Evolutionary conservation across 2,888 invertebrate genomes (phyloP).

Genomic region (Caenorhabditis sp.): DNA sequence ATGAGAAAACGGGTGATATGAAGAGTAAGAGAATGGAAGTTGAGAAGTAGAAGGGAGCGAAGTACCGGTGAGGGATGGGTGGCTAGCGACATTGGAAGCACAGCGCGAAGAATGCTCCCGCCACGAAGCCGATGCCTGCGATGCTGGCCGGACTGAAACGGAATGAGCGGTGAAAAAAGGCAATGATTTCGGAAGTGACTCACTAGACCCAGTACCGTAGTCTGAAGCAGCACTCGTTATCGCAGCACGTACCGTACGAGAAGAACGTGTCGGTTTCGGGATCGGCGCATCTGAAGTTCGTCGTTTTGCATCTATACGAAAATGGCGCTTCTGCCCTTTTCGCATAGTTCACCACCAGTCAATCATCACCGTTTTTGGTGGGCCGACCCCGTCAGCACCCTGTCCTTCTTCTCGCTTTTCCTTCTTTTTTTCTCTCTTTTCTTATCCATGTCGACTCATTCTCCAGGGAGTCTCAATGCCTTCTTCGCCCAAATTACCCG

Average conservation of each 20-base stretch:
- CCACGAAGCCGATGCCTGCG: conserved; percentile 65
- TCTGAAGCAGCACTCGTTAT: conserved; percentile 64
- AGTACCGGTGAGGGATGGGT: neutral
- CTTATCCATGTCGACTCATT: conserved; percentile 4
- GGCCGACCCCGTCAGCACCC: conserved; percentile 21
- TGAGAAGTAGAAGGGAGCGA: conserved; percentile 6
- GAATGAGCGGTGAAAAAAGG: neutral
- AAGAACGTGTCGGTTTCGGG: conserved; percentile 62
- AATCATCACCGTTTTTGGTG: conserved; percentile 31
- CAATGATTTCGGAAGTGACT: conserved; percentile 31
- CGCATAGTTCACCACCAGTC: conserved; percentile 1
- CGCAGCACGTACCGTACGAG: conserved; percentile 66
- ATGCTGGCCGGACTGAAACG: conserved; percentile 66
- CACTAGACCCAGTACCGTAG: conserved; percentile 68
- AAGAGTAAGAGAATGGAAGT: conserved; percentile 16
- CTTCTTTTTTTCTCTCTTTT: neutral
- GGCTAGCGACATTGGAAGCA: conserved; percentile 68
- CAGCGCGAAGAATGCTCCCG: conserved; percentile 70
- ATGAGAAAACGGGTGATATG: conserved; percentile 20
- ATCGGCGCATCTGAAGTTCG: conserved; percentile 64
- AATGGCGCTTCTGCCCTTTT: neutral
- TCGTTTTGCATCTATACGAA: no score
- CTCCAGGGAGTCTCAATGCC: conserved; percentile 1
- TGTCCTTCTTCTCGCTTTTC: conserved; percentile 7
- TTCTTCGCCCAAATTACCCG: conserved; percentile 29